Evolutionary conservation across 2,797 vertebrate species (phyloP).

Genomic region (Tamandua tetradactyla): DNA sequence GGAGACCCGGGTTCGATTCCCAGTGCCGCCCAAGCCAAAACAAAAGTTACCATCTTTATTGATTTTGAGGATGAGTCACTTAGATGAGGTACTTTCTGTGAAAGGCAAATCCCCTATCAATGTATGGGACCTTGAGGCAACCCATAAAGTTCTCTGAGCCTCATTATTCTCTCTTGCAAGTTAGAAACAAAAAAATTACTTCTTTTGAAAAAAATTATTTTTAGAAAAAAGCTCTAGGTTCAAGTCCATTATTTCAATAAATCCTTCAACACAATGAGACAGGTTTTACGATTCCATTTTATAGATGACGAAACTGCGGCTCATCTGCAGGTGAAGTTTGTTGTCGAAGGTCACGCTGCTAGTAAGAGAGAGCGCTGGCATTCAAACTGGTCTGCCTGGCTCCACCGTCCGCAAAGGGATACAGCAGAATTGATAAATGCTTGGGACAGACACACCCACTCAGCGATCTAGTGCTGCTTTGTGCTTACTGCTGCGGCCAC

Average conservation of each 20-base stretch:
- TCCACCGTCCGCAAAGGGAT: not conserved
- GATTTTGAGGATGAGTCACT: not conserved
- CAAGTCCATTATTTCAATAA: not conserved
- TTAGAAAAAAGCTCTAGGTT: no score
- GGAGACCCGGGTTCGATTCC: no score
- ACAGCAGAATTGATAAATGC: not conserved
- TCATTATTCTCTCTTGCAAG: not conserved
- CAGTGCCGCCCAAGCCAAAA: no score
- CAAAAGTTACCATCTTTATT: not conserved
- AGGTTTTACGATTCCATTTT: not conserved
- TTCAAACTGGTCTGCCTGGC: not conserved
- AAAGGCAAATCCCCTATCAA: not conserved
- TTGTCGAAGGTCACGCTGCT: constrained; percentile 1
- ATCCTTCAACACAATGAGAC: not conserved
- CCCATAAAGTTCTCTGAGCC: not conserved
- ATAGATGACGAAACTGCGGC: not conserved
- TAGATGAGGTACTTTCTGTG: not conserved
- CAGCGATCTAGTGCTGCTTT: not conserved
- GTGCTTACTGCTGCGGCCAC: not conserved
- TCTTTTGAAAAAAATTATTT: no score
- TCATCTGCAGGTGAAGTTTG: not conserved
- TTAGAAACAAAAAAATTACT: not conserved
- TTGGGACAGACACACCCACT: not conserved
- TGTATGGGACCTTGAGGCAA: constrained; percentile 26
- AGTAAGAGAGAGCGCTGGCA: not conserved